phyloP scores from a whole-genome alignment of 2,113 vertebrate genomes.

The Aspidoscelis tigris region DNA sequence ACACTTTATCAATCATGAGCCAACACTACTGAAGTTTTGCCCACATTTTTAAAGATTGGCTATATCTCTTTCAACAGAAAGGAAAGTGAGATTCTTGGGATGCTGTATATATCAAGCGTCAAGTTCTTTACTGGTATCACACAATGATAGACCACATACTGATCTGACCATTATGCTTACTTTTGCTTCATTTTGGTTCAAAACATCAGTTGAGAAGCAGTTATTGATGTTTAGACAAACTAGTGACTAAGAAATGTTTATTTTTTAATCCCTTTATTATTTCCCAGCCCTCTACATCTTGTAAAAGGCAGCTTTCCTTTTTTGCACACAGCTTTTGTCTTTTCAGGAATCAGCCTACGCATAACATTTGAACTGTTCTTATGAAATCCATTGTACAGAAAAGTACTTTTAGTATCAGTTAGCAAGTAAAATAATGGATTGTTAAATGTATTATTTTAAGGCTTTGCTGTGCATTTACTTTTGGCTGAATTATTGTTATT shows the following conservation, averaged over 20 bases:
- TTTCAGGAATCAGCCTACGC: not conserved
- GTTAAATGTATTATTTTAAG: constrained; percentile 1
- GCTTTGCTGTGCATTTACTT: not conserved
- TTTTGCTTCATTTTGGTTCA: not conserved
- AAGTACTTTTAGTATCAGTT: not conserved
- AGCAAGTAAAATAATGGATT: constrained; percentile 25
- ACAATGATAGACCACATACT: not conserved
- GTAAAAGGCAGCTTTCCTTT: not conserved
- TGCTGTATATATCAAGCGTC: not conserved
- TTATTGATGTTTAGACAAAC: constrained; percentile 7
- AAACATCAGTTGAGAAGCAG: not conserved
- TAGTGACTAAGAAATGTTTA: not conserved
- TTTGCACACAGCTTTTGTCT: constrained; percentile 9
- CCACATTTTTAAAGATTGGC: not conserved
- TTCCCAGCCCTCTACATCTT: not conserved
- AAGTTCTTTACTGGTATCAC: not conserved
- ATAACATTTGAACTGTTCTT: not conserved
- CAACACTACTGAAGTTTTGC: not conserved
- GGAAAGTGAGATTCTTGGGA: not conserved
- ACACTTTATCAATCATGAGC: not conserved
- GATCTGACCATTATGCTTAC: not conserved
- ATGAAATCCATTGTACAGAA: constrained; percentile 17
- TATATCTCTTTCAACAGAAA: not conserved
- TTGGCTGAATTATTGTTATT: not conserved
- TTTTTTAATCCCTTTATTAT: too few relatives aligned